Base-by-base conservation (phyloP, 2,113 vertebrate genomes). In the Lagopus leucura region DNA sequence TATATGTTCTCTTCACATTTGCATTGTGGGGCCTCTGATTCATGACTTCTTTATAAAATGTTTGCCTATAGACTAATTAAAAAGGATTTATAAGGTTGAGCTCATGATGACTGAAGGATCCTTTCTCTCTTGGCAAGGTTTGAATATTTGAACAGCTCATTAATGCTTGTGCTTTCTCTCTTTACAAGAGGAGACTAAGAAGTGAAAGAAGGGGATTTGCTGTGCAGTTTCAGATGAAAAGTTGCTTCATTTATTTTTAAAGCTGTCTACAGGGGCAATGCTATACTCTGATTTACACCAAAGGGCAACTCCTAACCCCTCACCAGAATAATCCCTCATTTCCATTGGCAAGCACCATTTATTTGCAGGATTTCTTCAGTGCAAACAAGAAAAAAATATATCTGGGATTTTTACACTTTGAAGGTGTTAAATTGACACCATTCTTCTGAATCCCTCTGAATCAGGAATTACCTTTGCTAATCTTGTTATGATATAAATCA, bases 131-230 rank as follows among this genome's bases (percentile, higher is more conserved):
- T 86, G 84, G 74, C 71, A 92, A 94, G 77, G 89, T 87, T 57
- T 95, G 87, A 95, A 90, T 95, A 90, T 96, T 85, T 95, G 88
- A 97, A 94, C 85, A 90, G n/a, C 55, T 92, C 77, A 81, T 92
- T 94, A 92, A 92, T 74, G 47, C 16, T 90, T 6, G 32, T 76
- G 30, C 32, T 83, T 90, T 88, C 85, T 76, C 42, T 70, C 11
- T 81, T 78, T 88, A 22, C 63, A 81, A 86, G 43, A 82, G 40
- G 48, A 91, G 48, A 55, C 67, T 82, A 80, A 91, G 88, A 93
- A 95, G 88, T 83, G 54, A 84, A 93, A 94, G 74, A 66, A 66
- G 17, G 22, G 60, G 83, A 92, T 94, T 95, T 93, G 20, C 61
- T 92, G 30, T 69, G n/a, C 76, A 79, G 82, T 48, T 90, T 90